A percentile compares a stretch with the other conserved stretches of the same genome.
Evolutionary conservation across 2,113 vertebrate species (phyloP).

Genomic region (Xiphophorus maculatus): DNA sequence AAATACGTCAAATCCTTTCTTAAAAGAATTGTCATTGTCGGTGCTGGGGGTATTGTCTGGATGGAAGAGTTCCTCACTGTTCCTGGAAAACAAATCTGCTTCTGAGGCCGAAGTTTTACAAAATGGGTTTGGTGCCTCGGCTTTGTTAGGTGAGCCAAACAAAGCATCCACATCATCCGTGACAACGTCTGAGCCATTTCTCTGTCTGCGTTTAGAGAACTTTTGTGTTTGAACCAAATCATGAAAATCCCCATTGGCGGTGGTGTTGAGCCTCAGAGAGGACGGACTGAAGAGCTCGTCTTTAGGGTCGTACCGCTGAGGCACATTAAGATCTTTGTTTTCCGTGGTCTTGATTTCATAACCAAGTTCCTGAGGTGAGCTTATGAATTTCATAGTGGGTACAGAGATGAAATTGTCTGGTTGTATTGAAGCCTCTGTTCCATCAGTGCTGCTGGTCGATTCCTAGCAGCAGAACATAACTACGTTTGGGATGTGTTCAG

Average conservation of each 20-base stretch:
- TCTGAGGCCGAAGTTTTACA: neutral
- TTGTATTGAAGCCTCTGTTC: neutral
- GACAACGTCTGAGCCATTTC: conserved; percentile 8
- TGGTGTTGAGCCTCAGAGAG: neutral
- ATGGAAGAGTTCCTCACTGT: neutral
- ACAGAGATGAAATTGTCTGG: neutral
- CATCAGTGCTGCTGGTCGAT: neutral
- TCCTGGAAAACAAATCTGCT: conserved; percentile 21
- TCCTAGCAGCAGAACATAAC: conserved; percentile 43
- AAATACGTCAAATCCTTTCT: conserved; percentile 28
- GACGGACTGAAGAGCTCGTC: conserved; percentile 3
- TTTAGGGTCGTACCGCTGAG: neutral
- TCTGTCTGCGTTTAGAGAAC: neutral
- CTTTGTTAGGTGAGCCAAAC: conserved; percentile 10
- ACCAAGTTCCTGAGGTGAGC: conserved; percentile 7
- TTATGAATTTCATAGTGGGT: conserved; percentile 38
- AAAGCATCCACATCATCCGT: neutral
- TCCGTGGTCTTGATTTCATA: neutral
- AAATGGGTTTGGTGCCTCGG: neutral
- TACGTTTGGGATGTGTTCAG: neutral
- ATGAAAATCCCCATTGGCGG: conserved; percentile 3
- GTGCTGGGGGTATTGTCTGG: neutral
- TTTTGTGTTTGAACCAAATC: neutral
- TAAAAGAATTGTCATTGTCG: neutral
- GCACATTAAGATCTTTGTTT: conserved; percentile 1